Base-by-base conservation (phyloP, 2,888 invertebrate genomes). In the Sinotaia quadrata region DNA sequence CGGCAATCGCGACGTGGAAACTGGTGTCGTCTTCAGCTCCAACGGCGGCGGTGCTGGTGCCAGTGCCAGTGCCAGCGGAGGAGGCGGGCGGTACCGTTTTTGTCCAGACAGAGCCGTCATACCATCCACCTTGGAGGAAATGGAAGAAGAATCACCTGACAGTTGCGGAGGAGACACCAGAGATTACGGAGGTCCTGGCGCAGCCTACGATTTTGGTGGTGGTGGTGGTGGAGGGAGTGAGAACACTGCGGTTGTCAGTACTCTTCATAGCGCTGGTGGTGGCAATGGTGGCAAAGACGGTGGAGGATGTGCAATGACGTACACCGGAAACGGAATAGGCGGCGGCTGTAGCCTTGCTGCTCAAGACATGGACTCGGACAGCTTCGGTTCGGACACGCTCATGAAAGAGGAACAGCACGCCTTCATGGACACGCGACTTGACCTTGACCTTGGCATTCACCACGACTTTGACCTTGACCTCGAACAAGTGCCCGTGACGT, bases 341-440 rank as follows among this genome's bases (percentile, higher is more conserved):
- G 36, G 52, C 18, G 24, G 34, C 27, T 41, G 41, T 2, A 65
- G 44, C 44, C 44, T 44, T 18, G 54, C 65, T 5, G 52, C 54
- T 2, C 67, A 56, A 8, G 65, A 65, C 37, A 33, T 56, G 44
- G 65, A 65, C 21, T 70, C 68, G 4, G 73, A 73, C 59, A 73
- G 73, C 37, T 10, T 70, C 21, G 68, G 68, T 8, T 73, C 73
- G 12, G 49, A 63, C 51, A 73, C 70, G 4, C 65, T 65, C n/a
- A 37, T 70, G 18, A 73, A 73, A 44, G 67, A 67, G 24, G 65
- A 65, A 24, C 65, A 65, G 41, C 41, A 47, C 56, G 65, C 61
- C 34, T 61, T 61, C 49, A 51, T 51, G 47, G 49, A 31, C 36
- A 44, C 60, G n/a, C 15, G 51, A 10, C 33, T n/a, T 15, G 10